Evolutionary conservation across 2,888 invertebrate species (phyloP).

Genomic region (Falcaria lacertinaria): DNA sequence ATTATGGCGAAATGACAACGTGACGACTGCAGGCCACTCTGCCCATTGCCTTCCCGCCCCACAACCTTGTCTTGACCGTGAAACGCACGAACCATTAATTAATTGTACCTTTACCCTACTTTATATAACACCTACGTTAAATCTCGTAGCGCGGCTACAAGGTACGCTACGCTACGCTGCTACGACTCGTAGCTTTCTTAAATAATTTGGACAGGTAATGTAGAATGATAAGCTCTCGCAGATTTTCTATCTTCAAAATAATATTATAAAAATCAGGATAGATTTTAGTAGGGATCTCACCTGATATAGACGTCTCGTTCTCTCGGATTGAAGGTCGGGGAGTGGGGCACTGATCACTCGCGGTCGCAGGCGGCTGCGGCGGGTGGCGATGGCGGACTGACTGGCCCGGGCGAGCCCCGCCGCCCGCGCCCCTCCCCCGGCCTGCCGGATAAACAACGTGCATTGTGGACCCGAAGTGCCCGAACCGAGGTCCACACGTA

Average conservation of each 20-base stretch:
- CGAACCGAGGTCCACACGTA: conserved; percentile 62
- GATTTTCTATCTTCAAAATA: conserved; percentile 1
- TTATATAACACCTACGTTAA: conserved; percentile 20
- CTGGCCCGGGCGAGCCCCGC: conserved; percentile 70
- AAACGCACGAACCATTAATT: conserved; percentile 31
- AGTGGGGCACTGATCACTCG: conserved; percentile 57
- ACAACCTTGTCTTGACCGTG: conserved; percentile 71
- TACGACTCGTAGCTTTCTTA: conserved; percentile 24
- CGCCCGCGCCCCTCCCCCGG: conserved; percentile 50
- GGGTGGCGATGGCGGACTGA: conserved; percentile 63
- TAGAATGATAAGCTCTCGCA: conserved; percentile 13
- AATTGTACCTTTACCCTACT: conserved; percentile 14
- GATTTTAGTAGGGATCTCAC: conserved; percentile 45
- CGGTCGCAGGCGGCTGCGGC: conserved; percentile 51
- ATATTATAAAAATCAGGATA: conserved; percentile 10
- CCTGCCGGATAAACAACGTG: conserved; percentile 77
- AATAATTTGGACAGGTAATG: conserved; percentile 9
- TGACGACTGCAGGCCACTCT: conserved; percentile 28
- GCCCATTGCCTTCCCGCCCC: conserved; percentile 18
- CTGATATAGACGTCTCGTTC: conserved; percentile 74
- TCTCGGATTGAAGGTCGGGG: conserved; percentile 73
- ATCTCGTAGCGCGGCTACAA: conserved; percentile 19
- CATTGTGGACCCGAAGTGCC: conserved; percentile 75
- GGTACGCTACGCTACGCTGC: conserved; percentile 29
- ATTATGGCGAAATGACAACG: conserved; percentile 52